Evolutionary conservation across 2,113 vertebrate species (phyloP), one percentile per base, ranked within the genome.

Genomic region (Columba livia): DNA sequence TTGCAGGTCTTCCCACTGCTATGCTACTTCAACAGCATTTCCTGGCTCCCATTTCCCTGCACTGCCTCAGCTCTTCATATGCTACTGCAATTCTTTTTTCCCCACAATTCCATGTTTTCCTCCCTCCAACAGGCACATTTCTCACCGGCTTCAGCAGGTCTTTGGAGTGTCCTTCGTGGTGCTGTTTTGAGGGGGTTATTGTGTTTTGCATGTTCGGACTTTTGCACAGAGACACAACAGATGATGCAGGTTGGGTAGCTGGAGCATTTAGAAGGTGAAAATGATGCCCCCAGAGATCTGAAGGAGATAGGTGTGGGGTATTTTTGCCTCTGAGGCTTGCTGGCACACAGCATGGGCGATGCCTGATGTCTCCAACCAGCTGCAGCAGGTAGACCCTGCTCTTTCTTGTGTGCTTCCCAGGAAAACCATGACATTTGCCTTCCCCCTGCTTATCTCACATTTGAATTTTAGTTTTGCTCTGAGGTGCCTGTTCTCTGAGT

Each of bases 361-460:
- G 34, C 15, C 24, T 34, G 23, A 65, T 20, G 80, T 40, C 54
- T 93, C 4, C 0, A 26, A 89, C 31, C 16, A 60, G 11, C n/a
- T 5, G 0, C 85, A 67, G 85, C 51, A 80, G 75, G 51, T 24
- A 32, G 15, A 5, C 4, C 10, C 51, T 83, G 60, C 36, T 78
- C 20, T 78, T 71, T 42, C 42, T 44, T 75, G 3, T 83, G 38
- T 51, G 15, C 10, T 86, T 31, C 75, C 53, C 36, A 21, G 26
- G 50, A 65, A 50, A 87, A 26, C 31, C 20, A 36, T 79, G 67
- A 51, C 32, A 57, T 47, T 42, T 12, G 8, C 23, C 21, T 8
- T 2, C 12, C 13, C 5, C 2, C 4, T 7, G 6, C 28, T 85
- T 29, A 29, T 12, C 44, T 73, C 11, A 9, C 0, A 0, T 74